Base-by-base conservation (phyloP, 1,140 invertebrate species). In the Acarapis woodi region DNA sequence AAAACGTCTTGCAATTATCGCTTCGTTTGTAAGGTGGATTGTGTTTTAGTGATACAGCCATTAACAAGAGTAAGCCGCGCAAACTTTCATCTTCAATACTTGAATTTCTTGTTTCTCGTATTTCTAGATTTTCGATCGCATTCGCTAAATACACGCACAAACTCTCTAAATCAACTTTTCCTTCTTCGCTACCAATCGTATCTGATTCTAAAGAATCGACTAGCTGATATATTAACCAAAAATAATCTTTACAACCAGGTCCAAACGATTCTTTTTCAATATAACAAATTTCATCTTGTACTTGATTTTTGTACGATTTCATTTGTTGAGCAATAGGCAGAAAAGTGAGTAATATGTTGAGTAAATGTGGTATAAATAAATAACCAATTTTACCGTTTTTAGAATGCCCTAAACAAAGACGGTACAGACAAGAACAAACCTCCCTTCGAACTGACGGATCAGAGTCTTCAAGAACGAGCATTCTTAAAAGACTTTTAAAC, bases 211-310 rank as follows among this genome's bases (percentile, higher is more conserved):
- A 51, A 5, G 71, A 73, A 47, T 88, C 80, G 3, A 88, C 71
- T 5, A 88, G 58, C 14, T 77, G 63, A 46, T 78, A 79, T 2
- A 83, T 60, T 0, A 88, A 57, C 78, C 79, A 85, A 51, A 88
- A 87, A 54, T 85, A 90, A 52, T 90, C 82, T 16, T 79, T 56
- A 55, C 80, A 87, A 4, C 80, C 78, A 4, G 79, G 78, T 2
- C 80, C 80, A 52, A 79, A 85, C 0, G 24, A 21, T 15, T 39
- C 37, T 39, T 41, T 44, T 3, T 44, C 42, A 20, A 38, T 26
- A 12, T 19, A 18, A n/a, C 12, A 10, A 21, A 23, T 14, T 9
- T 26, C 25, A 8, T 43, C 42, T 37, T 18, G 34, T 12, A 24
- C 30, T 2, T 30, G 49, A 18, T 63, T 60, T 21, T 41, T 56